Evolutionary conservation across 1,140 invertebrate genomes (phyloP), one percentile per base, ranked within the genome.

Genomic region (Chironomus tepperi): DNA sequence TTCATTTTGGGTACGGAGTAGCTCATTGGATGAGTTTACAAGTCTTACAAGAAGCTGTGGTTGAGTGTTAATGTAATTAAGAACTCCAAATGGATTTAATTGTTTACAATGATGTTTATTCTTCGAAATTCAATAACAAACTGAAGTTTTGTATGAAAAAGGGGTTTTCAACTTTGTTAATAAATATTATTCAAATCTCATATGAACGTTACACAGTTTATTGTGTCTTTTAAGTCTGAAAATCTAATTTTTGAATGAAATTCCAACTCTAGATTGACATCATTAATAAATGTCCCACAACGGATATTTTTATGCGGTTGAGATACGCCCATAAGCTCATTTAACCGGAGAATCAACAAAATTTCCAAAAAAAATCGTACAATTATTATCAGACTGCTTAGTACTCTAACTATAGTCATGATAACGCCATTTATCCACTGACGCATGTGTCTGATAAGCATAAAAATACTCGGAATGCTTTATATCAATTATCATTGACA

Each of bases 341-440:
- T 57, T 5, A 34, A 1, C 5, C 24, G 5, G 5, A 34, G 5
- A 2, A 34, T 34, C 24, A 34, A 34, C 24, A 34, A 34, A 34
- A 34, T 34, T 34, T 34, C 24, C 24, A 57, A 57, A 57, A 57
- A 57, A 47, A 57, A 57, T 57, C 15, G 15, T 57, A 15, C 12
- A 57, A 15, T 57, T 15, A 15, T 57, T 57, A 15, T 57, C n/a
- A n/a, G 7, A 57, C n/a, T 57, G 12, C 12, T 57, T n/a, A 57
- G 47, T 57, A 15, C 47, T 57, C 12, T n/a, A 12, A 57, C 1
- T n/a, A 57, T 57, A 3, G 1, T 57, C 10, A 57, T 57, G 47
- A 57, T 57, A 57, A 57, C 12, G n/a, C 47, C 47, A 57, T 57
- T 57, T 57, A 57, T 57, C 47, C 47, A 57, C 47, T 57, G 47